Evolutionary conservation across 2,113 vertebrate species (phyloP).

Genomic region (Sinocyclocheilus grahami): DNA sequence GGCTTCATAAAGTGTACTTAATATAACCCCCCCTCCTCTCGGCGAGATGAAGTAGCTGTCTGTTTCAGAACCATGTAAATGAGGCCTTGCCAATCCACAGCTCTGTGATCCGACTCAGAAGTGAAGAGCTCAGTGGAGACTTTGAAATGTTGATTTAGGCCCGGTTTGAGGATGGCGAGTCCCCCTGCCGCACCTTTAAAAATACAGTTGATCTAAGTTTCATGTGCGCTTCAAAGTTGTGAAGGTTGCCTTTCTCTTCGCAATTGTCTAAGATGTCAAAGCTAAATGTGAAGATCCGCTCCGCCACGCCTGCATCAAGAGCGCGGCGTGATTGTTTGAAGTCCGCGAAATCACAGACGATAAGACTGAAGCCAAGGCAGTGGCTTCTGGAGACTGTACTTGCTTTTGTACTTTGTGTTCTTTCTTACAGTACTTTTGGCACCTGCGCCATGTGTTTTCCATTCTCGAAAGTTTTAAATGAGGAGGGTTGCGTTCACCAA

Average conservation of each 20-base stretch:
- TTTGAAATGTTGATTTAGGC: constrained; percentile 84
- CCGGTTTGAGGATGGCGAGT: constrained; percentile 69
- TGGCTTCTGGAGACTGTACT: constrained; percentile 27
- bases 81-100: constrained; percentile 74
- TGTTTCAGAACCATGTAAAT: constrained; percentile 82
- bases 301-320: constrained; percentile 69
- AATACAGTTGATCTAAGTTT: constrained; percentile 82
- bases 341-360: constrained; percentile 65
- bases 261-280: constrained; percentile 80
- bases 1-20: constrained; percentile 60
- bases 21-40: constrained; percentile 56
- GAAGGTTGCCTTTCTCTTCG: constrained; percentile 73
- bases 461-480: constrained; percentile 10
- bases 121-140: constrained; percentile 75
- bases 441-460: background rate
- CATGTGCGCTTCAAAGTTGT: constrained; percentile 80
- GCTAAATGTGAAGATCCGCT: constrained; percentile 74
- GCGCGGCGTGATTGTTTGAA: constrained; percentile 63
- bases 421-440: constrained; percentile 27
- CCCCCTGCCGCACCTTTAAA: constrained; percentile 75
- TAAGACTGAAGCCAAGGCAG: constrained; percentile 52
- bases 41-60: constrained; percentile 64
- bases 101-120: constrained; percentile 79
- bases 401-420: constrained; percentile 24
- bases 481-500: background rate